These are phyloP conservation scores for Cyclina sinensis DNA, from an alignment of 1,140 invertebrate genomes.

Conservation along the genomic window DNA sequence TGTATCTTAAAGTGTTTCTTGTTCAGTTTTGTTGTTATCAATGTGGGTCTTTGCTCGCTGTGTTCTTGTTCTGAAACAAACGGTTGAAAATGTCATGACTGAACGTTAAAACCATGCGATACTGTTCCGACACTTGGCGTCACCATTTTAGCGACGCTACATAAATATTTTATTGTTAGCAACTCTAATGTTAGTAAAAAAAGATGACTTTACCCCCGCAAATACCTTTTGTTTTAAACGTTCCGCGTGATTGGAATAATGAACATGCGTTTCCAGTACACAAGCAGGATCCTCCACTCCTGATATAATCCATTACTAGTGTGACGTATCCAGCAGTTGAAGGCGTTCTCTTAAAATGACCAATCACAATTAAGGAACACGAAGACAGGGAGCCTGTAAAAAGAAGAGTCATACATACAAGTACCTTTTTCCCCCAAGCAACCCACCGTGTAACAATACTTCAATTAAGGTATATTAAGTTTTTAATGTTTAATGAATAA, in stretches of 20 bases:
- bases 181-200: no score
- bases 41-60: background rate
- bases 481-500: no score
- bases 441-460: no score
- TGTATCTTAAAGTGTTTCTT: background rate
- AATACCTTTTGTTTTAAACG: background rate
- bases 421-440: no score
- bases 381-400: background rate
- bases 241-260: background rate
- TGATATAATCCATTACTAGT: background rate
- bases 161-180: no score
- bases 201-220: no score
- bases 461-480: no score
- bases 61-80: background rate
- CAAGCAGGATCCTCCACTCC: conserved; percentile 26
- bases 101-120: no score
- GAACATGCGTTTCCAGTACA: background rate
- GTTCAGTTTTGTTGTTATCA: background rate
- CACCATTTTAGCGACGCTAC: no score
- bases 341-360: background rate
- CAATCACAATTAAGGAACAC: conserved; percentile 44
- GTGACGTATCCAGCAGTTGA: background rate
- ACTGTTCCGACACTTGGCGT: no score
- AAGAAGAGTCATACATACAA: no score
- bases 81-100: no score